Evolutionary conservation across 2,797 vertebrate species (phyloP).

Genomic region (Saxicola maurus): DNA sequence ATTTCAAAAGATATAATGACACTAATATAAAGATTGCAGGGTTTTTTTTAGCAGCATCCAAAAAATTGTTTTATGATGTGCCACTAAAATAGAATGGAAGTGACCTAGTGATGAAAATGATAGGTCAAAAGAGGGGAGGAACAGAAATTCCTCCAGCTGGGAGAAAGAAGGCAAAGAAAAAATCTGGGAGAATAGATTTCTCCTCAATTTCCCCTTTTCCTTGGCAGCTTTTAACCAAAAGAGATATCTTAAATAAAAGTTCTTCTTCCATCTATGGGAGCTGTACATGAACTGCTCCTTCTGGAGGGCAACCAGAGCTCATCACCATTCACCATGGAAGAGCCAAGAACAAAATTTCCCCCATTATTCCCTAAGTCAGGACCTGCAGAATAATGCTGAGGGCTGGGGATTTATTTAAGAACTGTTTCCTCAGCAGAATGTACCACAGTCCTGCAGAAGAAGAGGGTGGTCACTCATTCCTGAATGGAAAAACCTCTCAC

Average conservation of each 20-base stretch:
- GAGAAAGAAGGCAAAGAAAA: neutral
- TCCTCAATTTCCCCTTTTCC: neutral
- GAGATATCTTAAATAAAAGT: neutral
- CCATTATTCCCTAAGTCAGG: neutral
- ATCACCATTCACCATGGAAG: fast-evolving
- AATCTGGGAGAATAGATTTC: neutral
- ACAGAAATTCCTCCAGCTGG: neutral
- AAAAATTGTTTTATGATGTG: neutral
- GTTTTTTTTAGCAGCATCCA: neutral
- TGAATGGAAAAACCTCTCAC: neutral
- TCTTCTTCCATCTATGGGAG: neutral
- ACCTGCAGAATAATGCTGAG: neutral
- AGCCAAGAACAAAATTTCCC: neutral
- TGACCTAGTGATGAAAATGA: neutral
- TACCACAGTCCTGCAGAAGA: neutral
- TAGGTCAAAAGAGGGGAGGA: neutral
- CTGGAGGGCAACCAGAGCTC: neutral
- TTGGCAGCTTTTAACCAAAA: neutral
- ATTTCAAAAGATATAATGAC: neutral
- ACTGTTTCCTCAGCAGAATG: neutral
- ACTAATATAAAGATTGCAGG: neutral
- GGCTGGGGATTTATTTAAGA: fast-evolving
- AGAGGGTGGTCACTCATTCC: neutral
- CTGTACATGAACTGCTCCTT: neutral
- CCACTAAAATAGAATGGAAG: neutral